Base-by-base conservation (phyloP, 2,888 invertebrate species). In the Dione vanillae region DNA sequence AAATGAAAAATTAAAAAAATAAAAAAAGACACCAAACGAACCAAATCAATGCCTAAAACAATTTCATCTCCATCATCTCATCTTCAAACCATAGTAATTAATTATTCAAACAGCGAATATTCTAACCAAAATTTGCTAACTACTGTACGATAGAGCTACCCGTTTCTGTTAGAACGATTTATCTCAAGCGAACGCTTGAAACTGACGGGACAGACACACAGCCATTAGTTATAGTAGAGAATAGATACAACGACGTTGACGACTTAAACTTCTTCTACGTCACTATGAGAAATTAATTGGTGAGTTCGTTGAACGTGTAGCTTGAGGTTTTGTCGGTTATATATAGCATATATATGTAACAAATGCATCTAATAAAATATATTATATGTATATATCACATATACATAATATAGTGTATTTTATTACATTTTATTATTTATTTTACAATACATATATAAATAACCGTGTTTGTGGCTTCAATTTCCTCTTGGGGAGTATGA, bases 141-240 rank as follows among this genome's bases (percentile, higher is more conserved):
- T n/a, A 16, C 37, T 10, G 14, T n/a, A 12, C 35, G 11, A 3
- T 12, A 41, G 67, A 40, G 41, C 49, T 11, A 65, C 69, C 69
- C 49, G 61, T 40, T 41, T 61, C 43, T 47, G 65, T 70, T 61
- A 52, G 65, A 71, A 75, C 78, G 69, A 80, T 80, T 78, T 77
- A 80, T 78, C 80, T 79, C 73, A 64, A 74, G 75, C 71, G 72
- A 73, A 67, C 77, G 75, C 76, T 77, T 78, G 78, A 76, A 73
- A 70, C 69, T 77, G 78, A 78, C 77, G 73, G 70, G 69, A 67
- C 70, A 74, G 76, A 78, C 78, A 76, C 75, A 76, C 74, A 65
- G 69, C 69, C 75, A 73, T 76, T 78, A 77, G 67, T 75, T 74
- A 77, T 74, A 71, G 67, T 67, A 72, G 65, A 65, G 65, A 69